Conservation (phyloP, 1,140 invertebrate species). For the Diprion similis region DNA sequence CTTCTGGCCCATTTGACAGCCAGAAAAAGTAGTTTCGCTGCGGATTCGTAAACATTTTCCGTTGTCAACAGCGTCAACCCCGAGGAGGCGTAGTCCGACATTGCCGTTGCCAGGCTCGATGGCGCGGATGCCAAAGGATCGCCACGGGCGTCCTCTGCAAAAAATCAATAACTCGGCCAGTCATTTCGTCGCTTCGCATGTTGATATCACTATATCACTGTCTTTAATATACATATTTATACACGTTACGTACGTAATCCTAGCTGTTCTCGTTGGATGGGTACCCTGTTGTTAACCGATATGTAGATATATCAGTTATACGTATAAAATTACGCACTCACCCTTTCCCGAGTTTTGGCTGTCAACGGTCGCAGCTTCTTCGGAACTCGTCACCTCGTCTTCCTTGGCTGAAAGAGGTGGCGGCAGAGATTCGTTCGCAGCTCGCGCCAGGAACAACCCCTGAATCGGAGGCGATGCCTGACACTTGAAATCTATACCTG, state of each 20-base stretch:
- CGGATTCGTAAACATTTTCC: constrained; percentile 76
- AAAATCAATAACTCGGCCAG: background rate
- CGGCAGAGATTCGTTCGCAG: constrained; percentile 43
- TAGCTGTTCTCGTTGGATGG: too few species aligned
- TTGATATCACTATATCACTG: too few species aligned
- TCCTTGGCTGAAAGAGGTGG: constrained; percentile 63
- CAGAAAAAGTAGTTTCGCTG: constrained; percentile 79
- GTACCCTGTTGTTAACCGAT: too few species aligned
- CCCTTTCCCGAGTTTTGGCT: constrained; percentile 10
- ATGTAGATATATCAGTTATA: too few species aligned
- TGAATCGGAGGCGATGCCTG: background rate
- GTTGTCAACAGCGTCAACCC: constrained; percentile 56
- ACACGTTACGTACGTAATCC: too few species aligned
- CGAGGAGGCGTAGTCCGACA: constrained; percentile 45
- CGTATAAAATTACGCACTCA: background rate
- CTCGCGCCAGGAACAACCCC: constrained; percentile 51
- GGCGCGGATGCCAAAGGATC: constrained; percentile 33
- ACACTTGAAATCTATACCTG: constrained; percentile 7
- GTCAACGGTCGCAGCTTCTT: constrained; percentile 64
- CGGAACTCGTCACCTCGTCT: constrained; percentile 78
- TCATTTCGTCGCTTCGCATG: too few species aligned
- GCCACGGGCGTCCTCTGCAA: constrained; percentile 38
- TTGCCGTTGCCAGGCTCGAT: constrained; percentile 38
- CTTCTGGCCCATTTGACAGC: constrained; percentile 80
- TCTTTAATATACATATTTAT: too few species aligned